Percentiles rank a stretch among this genome's conserved stretches.
Conservation (phyloP, 2,888 invertebrate genomes). For the Fragum fragum region DNA sequence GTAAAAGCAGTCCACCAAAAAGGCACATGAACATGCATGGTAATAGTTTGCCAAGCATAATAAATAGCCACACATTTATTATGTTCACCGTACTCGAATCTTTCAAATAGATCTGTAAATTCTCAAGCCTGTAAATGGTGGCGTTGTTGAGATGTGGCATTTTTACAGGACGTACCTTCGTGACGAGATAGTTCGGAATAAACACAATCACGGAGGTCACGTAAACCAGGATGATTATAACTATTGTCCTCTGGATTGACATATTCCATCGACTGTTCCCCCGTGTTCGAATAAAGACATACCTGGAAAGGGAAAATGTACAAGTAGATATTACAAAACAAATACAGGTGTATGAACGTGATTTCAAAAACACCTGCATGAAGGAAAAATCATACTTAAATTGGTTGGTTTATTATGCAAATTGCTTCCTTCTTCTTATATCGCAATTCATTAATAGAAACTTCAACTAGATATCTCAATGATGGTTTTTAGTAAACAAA, state of each 20-base stretch:
- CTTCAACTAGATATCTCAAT: no score
- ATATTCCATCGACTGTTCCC: constrained; percentile 66
- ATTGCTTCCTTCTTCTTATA: no score
- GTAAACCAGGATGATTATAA: constrained; percentile 90
- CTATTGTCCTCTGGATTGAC: constrained; percentile 43
- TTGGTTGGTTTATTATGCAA: no score
- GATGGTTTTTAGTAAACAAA: no score
- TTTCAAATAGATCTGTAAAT: constrained; percentile 52
- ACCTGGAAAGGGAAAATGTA: constrained; percentile 44
- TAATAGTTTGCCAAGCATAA: constrained; percentile 96
- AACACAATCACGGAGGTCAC: constrained; percentile 73
- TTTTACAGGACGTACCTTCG: constrained; percentile 55
- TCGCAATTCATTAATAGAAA: no score
- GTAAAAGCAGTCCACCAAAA: constrained; percentile 86
- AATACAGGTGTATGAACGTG: background rate
- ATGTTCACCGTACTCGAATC: constrained; percentile 52
- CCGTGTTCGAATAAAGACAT: constrained; percentile 69
- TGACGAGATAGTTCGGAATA: constrained; percentile 80
- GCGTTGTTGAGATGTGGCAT: constrained; percentile 45
- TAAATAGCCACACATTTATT: constrained; percentile 95
- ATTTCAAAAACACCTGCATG: no score
- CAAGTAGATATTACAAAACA: no score
- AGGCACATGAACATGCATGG: constrained; percentile 95
- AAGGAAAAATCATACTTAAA: no score
- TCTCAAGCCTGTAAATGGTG: constrained; percentile 69